Evolutionary conservation across 2,113 vertebrate species (phyloP).

Genomic region (Ardeotis arabs): DNA sequence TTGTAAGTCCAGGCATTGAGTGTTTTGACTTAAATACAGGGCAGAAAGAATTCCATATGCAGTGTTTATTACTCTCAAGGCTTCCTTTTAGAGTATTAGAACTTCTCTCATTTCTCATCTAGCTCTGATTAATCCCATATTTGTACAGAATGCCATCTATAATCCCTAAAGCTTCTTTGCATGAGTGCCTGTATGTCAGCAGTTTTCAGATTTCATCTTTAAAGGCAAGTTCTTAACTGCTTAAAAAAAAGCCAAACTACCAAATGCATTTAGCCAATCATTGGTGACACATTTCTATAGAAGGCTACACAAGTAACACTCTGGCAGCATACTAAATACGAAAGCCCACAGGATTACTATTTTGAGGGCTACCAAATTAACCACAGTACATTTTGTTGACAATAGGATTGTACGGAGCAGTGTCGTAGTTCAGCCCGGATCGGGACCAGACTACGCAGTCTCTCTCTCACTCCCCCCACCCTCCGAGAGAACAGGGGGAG

Average conservation of each 20-base stretch:
- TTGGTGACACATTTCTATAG: neutral
- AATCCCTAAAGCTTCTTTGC: constrained; percentile 31
- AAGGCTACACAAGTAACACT: neutral
- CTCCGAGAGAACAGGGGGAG: no score
- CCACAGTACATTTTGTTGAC: neutral
- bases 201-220: constrained; percentile 24
- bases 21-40: neutral
- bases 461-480: no score
- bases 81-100: neutral
- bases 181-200: neutral
- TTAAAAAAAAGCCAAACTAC: neutral
- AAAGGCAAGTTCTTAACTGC: neutral
- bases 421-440: no score
- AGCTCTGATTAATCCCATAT: neutral
- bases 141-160: neutral
- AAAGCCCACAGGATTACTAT: constrained; percentile 30
- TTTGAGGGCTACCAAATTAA: constrained; percentile 31
- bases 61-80: neutral
- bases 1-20: neutral
- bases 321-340: neutral
- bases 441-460: no score
- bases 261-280: neutral
- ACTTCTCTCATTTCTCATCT: neutral
- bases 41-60: neutral
- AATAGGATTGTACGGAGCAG: neutral